These are phyloP conservation scores for Polyodon spathula DNA, from an alignment of 2,113 vertebrate species.

Conservation along the genomic window DNA sequence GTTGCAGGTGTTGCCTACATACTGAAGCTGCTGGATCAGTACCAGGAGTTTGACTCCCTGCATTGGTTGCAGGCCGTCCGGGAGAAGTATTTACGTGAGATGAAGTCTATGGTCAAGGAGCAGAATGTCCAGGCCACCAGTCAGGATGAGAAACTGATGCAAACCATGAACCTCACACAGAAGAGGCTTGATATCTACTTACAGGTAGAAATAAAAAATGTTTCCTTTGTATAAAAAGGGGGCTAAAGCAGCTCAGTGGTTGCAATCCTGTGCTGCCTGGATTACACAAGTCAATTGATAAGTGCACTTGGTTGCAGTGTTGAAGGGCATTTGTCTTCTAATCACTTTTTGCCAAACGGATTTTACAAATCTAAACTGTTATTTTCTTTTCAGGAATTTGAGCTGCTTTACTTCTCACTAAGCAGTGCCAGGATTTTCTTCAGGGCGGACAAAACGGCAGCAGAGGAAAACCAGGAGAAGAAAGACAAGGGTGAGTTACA, in stretches of 20 bases:
- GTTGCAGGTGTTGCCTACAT: constrained; percentile 92
- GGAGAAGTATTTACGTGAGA: constrained; percentile 90
- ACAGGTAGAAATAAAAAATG: constrained; percentile 59
- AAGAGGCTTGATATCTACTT: constrained; percentile 88
- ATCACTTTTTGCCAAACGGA: no score
- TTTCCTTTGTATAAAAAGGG: background rate
- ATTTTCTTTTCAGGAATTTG: constrained; percentile 77
- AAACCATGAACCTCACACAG: constrained; percentile 97
- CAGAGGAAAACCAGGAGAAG: constrained; percentile 91
- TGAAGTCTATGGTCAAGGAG: constrained; percentile 84
- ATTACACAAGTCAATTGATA: no score
- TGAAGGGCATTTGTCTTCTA: background rate
- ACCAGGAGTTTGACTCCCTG: constrained; percentile 94
- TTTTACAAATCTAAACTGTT: background rate
- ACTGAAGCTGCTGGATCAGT: constrained; percentile 94
- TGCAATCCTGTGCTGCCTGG: no score
- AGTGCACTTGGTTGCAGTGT: no score
- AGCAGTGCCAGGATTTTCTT: constrained; percentile 98
- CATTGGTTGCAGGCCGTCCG: constrained; percentile 97
- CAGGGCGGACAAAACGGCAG: constrained; percentile 92
- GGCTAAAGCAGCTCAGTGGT: no score
- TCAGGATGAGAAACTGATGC: constrained; percentile 91
- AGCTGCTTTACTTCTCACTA: constrained; percentile 91
- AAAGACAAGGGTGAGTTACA: constrained; percentile 80
- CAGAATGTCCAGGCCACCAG: constrained; percentile 76